Evolutionary conservation across 2,888 invertebrate species (phyloP).

Genomic region (Andrena camellia): DNA sequence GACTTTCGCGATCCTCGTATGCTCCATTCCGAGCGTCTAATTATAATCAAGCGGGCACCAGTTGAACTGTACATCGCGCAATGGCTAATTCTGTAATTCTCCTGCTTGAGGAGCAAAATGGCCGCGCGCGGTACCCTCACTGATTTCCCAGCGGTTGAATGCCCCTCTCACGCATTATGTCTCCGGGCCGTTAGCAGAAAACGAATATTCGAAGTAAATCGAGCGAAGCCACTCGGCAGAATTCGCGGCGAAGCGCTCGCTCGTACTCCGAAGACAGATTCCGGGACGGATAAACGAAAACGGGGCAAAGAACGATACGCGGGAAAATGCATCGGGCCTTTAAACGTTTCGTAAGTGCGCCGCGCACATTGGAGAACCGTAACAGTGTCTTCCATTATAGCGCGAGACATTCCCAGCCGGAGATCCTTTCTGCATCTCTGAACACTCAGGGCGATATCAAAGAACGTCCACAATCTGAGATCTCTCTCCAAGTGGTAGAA

Average conservation of each 20-base stretch:
- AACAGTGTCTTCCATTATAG: conserved; percentile 59
- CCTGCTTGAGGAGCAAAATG: neutral
- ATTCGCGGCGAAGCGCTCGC: conserved; percentile 28
- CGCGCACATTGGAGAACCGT: conserved; percentile 55
- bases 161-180: conserved; percentile 38
- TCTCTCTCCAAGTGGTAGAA: conserved; percentile 12
- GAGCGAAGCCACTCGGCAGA: conserved; percentile 35
- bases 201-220: conserved; percentile 53
- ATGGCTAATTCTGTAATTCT: conserved; percentile 17
- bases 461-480: conserved; percentile 26
- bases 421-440: conserved; percentile 21
- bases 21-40: conserved; percentile 14
- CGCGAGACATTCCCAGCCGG: conserved; percentile 2
- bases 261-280: conserved; percentile 67
- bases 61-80: neutral
- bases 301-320: conserved; percentile 62
- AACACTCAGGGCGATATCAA: conserved; percentile 14
- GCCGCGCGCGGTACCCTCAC: conserved; percentile 13
- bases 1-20: neutral
- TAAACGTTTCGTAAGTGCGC: conserved; percentile 67
- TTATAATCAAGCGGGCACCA: conserved; percentile 7
- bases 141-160: conserved; percentile 55
- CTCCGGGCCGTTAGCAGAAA: conserved; percentile 32
- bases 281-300: conserved; percentile 69
- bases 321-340: conserved; percentile 70